A percentile compares a stretch with the other conserved stretches of the same genome.
phyloP scores from a whole-genome alignment of 2,797 vertebrate genomes.

The Apogon talboti region DNA sequence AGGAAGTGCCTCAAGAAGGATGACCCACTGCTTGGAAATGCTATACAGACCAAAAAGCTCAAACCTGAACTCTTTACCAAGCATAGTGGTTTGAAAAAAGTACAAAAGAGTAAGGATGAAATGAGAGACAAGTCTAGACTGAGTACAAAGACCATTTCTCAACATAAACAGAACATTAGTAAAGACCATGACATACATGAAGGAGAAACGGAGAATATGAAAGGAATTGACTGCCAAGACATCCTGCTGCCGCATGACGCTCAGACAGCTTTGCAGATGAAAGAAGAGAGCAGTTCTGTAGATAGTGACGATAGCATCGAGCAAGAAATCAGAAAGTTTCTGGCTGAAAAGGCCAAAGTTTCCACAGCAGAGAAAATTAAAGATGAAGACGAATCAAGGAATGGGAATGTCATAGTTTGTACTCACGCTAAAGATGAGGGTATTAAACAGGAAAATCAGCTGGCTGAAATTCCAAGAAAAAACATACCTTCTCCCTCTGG shows the following conservation, averaged over 20 bases:
- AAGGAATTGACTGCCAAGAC: slow-evolving; percentile 30
- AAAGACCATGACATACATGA: slow-evolving; percentile 38
- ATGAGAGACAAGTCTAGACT: slow-evolving; percentile 42
- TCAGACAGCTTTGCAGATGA: slow-evolving; percentile 21
- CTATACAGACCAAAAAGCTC: slow-evolving; percentile 68
- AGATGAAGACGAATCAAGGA: slow-evolving; percentile 43
- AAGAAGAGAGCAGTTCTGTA: slow-evolving; percentile 90
- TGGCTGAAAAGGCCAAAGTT: slow-evolving; percentile 93
- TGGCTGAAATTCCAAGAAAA: slow-evolving; percentile 65
- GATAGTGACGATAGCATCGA: slow-evolving; percentile 98
- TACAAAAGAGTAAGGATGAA: slow-evolving; percentile 50
- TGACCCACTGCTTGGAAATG: slow-evolving; percentile 65
- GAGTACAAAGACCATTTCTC: slow-evolving; percentile 46
- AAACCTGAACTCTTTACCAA: slow-evolving; percentile 60
- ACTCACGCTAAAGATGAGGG: slow-evolving; percentile 39
- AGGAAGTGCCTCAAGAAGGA: slow-evolving; percentile 83
- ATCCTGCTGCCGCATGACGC: slow-evolving; percentile 1
- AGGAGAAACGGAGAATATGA: slow-evolving; percentile 37
- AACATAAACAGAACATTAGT: slow-evolving; percentile 48
- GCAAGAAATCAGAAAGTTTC: slow-evolving; percentile 91
- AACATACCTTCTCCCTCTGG: slow-evolving; percentile 25
- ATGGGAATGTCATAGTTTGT: slow-evolving; percentile 25
- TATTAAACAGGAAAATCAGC: slow-evolving; percentile 75
- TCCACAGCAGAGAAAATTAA: slow-evolving; percentile 65
- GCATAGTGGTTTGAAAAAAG: slow-evolving; percentile 70